Evolutionary conservation across 2,797 vertebrate species (phyloP).

Genomic region (Amblyraja radiata): DNA sequence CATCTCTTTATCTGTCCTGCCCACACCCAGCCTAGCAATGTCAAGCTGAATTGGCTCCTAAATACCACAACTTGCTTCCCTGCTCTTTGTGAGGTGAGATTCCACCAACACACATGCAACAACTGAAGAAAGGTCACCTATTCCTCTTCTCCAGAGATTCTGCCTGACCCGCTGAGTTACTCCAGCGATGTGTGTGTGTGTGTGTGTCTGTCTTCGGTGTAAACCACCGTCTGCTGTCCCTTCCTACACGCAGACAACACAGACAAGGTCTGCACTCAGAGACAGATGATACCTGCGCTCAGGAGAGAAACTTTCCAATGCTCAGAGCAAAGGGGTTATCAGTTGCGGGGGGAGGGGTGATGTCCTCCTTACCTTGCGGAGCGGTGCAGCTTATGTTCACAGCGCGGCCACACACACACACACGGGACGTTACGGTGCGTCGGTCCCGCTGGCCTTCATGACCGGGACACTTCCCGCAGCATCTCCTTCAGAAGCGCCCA

Average conservation of each 20-base stretch:
- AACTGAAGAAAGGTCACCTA: too few species aligned
- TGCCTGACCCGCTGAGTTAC: too few species aligned
- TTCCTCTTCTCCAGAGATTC: too few species aligned
- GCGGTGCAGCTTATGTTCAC: not conserved
- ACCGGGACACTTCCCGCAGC: not conserved
- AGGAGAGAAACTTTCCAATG: too few species aligned
- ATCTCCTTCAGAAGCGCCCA: not conserved
- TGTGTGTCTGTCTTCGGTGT: too few species aligned
- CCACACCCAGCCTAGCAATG: not conserved
- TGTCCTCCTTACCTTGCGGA: not conserved
- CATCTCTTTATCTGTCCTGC: not conserved
- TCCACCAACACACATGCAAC: not conserved
- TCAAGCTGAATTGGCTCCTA: not conserved
- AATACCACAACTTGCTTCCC: not conserved
- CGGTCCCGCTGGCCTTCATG: not conserved
- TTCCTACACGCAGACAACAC: too few species aligned
- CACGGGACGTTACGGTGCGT: not conserved
- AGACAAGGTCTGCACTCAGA: too few species aligned
- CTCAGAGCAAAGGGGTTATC: not conserved
- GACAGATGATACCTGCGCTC: too few species aligned
- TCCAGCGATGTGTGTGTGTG: too few species aligned
- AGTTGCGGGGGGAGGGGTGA: not conserved
- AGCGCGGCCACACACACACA: not conserved
- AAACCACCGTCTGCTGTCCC: too few species aligned
- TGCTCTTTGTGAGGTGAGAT: not conserved